Evolutionary conservation across 2,113 vertebrate genomes (phyloP).

Genomic region (Phodopus roborovskii): DNA sequence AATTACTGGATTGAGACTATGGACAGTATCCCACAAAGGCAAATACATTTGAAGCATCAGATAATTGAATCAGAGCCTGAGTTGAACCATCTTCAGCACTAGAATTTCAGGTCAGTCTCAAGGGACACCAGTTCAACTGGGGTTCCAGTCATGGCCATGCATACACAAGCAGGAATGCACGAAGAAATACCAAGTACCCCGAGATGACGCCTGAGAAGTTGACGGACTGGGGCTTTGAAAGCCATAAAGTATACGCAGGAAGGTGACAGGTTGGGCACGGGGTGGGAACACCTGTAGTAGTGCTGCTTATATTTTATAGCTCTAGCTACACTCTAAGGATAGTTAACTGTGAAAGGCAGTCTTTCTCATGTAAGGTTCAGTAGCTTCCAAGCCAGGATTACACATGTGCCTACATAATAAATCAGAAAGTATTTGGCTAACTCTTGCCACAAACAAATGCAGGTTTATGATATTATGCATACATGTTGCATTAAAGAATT

Average conservation of each 20-base stretch:
- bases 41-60: conserved; percentile 49
- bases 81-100: conserved; percentile 44
- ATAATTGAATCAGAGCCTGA: conserved; percentile 48
- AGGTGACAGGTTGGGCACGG: neutral
- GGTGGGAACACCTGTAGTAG: neutral
- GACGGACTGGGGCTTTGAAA: neutral
- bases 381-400: neutral
- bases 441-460: conserved; percentile 49
- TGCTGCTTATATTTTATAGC: neutral
- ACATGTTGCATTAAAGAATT: neutral
- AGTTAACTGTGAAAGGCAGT: neutral
- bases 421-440: conserved; percentile 53
- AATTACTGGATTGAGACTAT: neutral
- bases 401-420: conserved; percentile 18
- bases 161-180: conserved; percentile 28
- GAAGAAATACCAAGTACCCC: neutral
- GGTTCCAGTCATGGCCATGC: neutral
- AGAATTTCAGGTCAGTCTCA: conserved; percentile 26
- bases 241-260: fast-evolving
- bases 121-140: neutral
- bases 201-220: neutral
- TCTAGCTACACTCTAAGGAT: neutral
- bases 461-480: neutral
- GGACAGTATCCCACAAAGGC: conserved; percentile 38
- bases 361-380: neutral